Base-by-base conservation (phyloP, 2,888 invertebrate genomes). In the Caenorhabditis sp. region DNA sequence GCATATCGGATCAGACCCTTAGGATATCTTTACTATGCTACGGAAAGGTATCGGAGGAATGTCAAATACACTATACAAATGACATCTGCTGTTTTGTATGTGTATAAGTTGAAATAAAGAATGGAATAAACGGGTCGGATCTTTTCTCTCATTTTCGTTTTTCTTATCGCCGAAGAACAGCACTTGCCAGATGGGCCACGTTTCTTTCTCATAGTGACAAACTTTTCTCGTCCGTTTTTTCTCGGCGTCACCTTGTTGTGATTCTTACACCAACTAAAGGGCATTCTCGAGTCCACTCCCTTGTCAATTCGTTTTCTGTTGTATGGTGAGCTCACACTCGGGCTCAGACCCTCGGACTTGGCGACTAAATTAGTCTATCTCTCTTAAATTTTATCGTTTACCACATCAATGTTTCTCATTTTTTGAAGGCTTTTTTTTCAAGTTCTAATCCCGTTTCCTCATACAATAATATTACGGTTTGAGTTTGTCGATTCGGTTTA, bases 21-120 rank as follows among this genome's bases (percentile, higher is more conserved):
- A 13, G 44, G 56, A 72, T 74, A 74, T 65, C 64, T 74, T 74
- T 56, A 74, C 72, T 50, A 65, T 28, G 35, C 70, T 70, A 44
- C 62, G n/a, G 47, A 40, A 40, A 13, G 13, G 13, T 20, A n/a
- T n/a, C n/a, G n/a, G 18, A 3, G 18, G 47, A 18, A 18, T 47
- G 47, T 20, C 47, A 47, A 47, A 47, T 47, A 18, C 18, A 47
- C 47, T 47, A 47, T 47, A n/a, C 55, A 53, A 24, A 53, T 2
- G 24, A 53, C n/a, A 47, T 11, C 47, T 18, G 4, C 18, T 61
- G 70, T 58, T 67, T 40, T 15, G 20, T 40, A 13, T 40, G 40
- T 40, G 13, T 40, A 13, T 60, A 32, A 61, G 44, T 58, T 58
- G 69, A 60, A 60, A 24, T 62, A 32, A 32, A 32, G 9, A 32